Base-by-base conservation (phyloP, 2,113 vertebrate genomes). In the Nannobrachium achirus region DNA sequence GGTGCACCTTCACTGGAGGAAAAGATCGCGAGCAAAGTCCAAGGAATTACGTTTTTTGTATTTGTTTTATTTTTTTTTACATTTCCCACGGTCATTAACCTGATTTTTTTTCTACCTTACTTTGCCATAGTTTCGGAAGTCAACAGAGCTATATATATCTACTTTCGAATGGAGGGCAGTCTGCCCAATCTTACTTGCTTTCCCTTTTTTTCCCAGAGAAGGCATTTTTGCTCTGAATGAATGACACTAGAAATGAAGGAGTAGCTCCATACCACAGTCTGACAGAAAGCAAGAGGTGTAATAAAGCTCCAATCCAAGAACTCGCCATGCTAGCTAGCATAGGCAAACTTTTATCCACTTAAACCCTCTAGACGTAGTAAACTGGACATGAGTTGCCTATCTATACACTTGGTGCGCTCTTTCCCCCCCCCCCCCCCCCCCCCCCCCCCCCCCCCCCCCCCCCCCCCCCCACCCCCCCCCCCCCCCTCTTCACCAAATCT, bases 61-160 rank as follows among this genome's bases (percentile, higher is more conserved):
- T 70, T 70, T 59, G 39, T 25, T 20, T 13, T 38, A 48, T 71
- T 70, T 67, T 63, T 55, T 70, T 70, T 59, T 67, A 70, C 60
- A 70, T 77, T 98, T 98, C 96, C 95, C 96, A 98, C 95, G 94
- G 94, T 96, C 95, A 96, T 98, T 97, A 98, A 95, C 92, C 93
- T 92, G 95, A 92, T 92, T 94, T 94, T 94, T 94, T 93, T 94
- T 94, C 94, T 94, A 96, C 94, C 93, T 95, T 92, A 78, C 92
- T 94, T 93, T 94, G 94, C 93, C 91, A 93, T 96, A 94, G 95
- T 96, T 96, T 95, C 93, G 90, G 93, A 95, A 94, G 94, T 95
- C 94, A 90, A 89, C 84, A 93, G 92, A 94, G 94, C 96, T 97
- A 97, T 96, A 97, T 97, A 95, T 97, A 97, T 96, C 93, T 96